Evolutionary conservation across 2,797 vertebrate species (phyloP), one percentile per base, ranked within the genome.

Genomic region (Spinus pinus): DNA sequence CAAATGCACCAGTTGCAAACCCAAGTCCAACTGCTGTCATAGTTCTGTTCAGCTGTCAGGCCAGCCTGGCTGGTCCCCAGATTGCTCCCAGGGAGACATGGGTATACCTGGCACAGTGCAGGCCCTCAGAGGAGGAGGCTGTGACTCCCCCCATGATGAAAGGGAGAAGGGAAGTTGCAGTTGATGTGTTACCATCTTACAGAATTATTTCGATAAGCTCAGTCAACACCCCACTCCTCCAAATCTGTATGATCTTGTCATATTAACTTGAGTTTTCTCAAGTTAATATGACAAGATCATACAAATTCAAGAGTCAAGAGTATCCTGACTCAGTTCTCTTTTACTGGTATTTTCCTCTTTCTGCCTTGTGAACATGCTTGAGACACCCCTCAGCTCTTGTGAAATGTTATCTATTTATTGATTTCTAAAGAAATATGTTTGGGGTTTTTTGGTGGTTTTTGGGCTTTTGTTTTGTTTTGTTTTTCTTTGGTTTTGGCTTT

Each of bases 361-460:
- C 51, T 79, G 41, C 12, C 4, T 9, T 12, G 6, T 37, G 8
- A 5, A 10, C 6, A 30, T 22, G 10, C 3, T 56, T 75, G 14
- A 51, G 20, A 46, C 1, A 31, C 31, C 2, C 56, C 25, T 64
- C 23, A 78, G 12, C 5, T 60, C 35, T 78, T 30, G 21, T 21
- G n/a, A 22, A 31, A 46, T 27, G 16, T 35, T 19, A 33, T 51
- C 19, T 33, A 35, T 60, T 50, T 46, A 14, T 62, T 67, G 37
- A 17, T 61, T 33, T 58, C 39, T 30, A 64, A 46, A 47, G 2
- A n/a, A n/a, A 20, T 23, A 10, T 39, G 0, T 4, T 6, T 30
- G 6, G 3, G 7, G 1, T 41, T 41, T 41, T 17, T 41, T 41
- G 7, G 2, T 13, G 6, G 3, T 18, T 10, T 3, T 11, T 31